Conservation (phyloP, 2,888 invertebrate species). For the Acanthoscelides obtectus region DNA sequence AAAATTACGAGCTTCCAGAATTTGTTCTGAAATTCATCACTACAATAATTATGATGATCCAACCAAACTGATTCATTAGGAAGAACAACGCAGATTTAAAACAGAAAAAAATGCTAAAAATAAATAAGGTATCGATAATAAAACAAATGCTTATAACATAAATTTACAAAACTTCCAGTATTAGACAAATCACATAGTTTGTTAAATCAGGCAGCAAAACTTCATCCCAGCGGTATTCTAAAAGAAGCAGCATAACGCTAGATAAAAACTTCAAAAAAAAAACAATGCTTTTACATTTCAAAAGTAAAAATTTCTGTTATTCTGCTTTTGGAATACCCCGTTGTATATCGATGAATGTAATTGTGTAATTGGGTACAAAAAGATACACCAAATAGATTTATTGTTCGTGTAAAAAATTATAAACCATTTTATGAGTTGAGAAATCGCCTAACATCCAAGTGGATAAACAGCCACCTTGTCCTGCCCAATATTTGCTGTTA, state of each 20-base stretch:
- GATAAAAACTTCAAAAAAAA: too few relatives aligned
- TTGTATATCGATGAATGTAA: too few relatives aligned
- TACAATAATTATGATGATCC: background rate
- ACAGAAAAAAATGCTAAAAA: background rate
- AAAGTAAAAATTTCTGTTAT: too few relatives aligned
- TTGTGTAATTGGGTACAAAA: too few relatives aligned
- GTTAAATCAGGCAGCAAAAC: background rate
- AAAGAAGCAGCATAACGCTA: too few relatives aligned
- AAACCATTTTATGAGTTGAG: background rate
- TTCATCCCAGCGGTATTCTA: too few relatives aligned
- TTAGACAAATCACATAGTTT: background rate
- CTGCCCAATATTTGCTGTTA: background rate
- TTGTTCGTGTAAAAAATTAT: background rate
- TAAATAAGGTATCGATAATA: background rate
- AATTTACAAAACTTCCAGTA: background rate
- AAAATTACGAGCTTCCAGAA: background rate
- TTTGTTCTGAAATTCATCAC: background rate
- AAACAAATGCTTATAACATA: background rate
- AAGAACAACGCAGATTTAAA: background rate
- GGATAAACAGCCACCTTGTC: background rate
- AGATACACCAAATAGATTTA: too few relatives aligned
- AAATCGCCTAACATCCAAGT: background rate
- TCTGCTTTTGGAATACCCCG: too few relatives aligned
- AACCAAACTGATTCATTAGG: background rate
- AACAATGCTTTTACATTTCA: too few relatives aligned